Base-by-base conservation (phyloP, 92 coral and sea anemone species). In the Bergia puertoricense region DNA sequence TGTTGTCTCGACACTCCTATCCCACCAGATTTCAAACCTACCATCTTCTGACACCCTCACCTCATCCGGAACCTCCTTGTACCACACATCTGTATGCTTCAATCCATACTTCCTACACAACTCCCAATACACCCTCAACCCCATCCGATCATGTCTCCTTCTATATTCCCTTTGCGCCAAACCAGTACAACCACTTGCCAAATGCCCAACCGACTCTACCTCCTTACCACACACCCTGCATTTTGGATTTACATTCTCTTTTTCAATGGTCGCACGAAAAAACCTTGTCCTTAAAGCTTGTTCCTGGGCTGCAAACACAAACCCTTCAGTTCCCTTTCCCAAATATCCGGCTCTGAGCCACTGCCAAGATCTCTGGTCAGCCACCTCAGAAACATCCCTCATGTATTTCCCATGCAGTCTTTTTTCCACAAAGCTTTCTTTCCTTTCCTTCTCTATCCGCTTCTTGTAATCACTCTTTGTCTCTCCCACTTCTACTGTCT, bases 1-100 rank as follows among this genome's bases (percentile, higher is more conserved):
- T 79, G 90, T 79, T 88, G 88, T 88, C 86, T 88, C 88, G 44
- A 80, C 57, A 30, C 67, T 81, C 89, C 89, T 86, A 74, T 86
- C 89, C 89, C 87, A 88, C 76, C 75, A 80, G 40, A 82, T 82
- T 74, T 82, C 69, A 20, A 82, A 79, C 69, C 45, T 82, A 20
- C 74, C 86, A 82, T 82, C 86, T 44, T 9, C n/a, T 14, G 65
- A 71, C 5, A 71, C 81, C 80, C 66, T 73, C 77, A 69, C 81
- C 79, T 85, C 71, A 45, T 73, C 88, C 81, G 59, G 79, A 50
- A 69, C 81, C 16, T 85, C 42, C 88, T 85, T 73, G 88, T 44
- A 71, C 81, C 88, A 71, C n/a, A 71, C 80, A 45, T 85, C 81
- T 71, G 66, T 50, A 22, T 23, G 16, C 81, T 82, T 44, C 66